Conservation (phyloP, 2,888 invertebrate species). For the Lasioglossum figueresi region DNA sequence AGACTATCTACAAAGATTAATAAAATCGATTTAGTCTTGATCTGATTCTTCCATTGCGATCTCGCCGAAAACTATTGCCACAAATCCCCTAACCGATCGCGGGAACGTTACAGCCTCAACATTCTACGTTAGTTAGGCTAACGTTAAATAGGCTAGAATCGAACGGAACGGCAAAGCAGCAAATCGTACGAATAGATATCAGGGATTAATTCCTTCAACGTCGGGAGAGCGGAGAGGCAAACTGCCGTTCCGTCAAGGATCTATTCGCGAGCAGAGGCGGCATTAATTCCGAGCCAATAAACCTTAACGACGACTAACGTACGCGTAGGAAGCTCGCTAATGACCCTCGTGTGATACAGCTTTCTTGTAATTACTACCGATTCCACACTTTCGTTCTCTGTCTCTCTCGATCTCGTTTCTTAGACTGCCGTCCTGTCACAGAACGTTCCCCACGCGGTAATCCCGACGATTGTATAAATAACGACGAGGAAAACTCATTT, state of each 20-base stretch:
- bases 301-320: constrained; percentile 58
- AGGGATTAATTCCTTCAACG: constrained; percentile 56
- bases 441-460: not conserved
- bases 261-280: constrained; percentile 37
- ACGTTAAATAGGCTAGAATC: not conserved
- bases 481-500: constrained; percentile 11
- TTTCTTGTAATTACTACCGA: constrained; percentile 53
- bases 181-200: constrained; percentile 47
- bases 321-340: constrained; percentile 53
- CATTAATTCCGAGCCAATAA: constrained; percentile 60
- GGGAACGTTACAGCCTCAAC: not conserved
- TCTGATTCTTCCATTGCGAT: too few relatives aligned
- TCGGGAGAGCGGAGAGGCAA: constrained; percentile 23
- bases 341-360: constrained; percentile 42
- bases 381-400: constrained; percentile 43
- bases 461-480: constrained; percentile 7
- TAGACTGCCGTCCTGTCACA: not conserved
- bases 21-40: not conserved
- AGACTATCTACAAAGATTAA: not conserved
- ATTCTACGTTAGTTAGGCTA: not conserved
- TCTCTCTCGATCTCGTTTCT: not conserved
- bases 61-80: too few relatives aligned
- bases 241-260: constrained; percentile 49
- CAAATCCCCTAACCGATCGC: not conserved
- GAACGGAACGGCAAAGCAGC: constrained; percentile 30